phyloP scores from a whole-genome alignment of 1,140 invertebrate genomes.

The Ephestia elutella region DNA sequence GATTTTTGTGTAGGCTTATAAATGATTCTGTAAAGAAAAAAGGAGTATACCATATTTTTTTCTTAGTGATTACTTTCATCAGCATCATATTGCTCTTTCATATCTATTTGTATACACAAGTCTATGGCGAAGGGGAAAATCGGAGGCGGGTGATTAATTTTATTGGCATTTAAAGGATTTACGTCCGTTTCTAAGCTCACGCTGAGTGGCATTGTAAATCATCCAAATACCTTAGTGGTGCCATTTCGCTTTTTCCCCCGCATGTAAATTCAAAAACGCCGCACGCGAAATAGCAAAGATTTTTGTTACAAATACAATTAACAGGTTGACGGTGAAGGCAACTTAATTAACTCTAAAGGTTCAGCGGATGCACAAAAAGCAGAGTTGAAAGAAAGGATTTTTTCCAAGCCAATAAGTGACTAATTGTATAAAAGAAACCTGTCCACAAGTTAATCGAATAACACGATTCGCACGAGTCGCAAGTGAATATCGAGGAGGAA shows the following conservation, averaged over 20 bases:
- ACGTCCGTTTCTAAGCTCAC: slow-evolving; percentile 46
- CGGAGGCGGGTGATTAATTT: slow-evolving; percentile 60
- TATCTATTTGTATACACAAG: neutral
- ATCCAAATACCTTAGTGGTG: slow-evolving; percentile 20
- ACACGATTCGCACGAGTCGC: slow-evolving; percentile 47
- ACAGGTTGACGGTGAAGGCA: neutral
- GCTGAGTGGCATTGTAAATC: slow-evolving; percentile 52
- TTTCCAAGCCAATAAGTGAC: slow-evolving; percentile 53
- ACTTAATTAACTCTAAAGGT: slow-evolving; percentile 22
- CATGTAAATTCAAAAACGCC: slow-evolving; percentile 28
- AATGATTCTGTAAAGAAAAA: too few species aligned
- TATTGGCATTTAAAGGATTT: slow-evolving; percentile 53
- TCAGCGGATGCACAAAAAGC: slow-evolving; percentile 7
- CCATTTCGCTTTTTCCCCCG: slow-evolving; percentile 16
- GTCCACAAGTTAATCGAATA: slow-evolving; percentile 59
- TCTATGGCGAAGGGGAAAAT: slow-evolving; percentile 22
- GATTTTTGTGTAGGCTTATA: too few species aligned
- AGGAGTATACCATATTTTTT: too few species aligned
- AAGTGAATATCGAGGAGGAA: slow-evolving; percentile 49
- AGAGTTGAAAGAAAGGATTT: slow-evolving; percentile 25
- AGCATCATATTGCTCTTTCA: neutral
- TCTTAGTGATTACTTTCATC: neutral
- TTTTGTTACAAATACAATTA: slow-evolving; percentile 24
- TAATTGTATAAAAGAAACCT: slow-evolving; percentile 56
- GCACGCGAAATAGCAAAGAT: slow-evolving; percentile 29